Conservation (phyloP, 2,797 vertebrate genomes). For the Merluccius polli region DNA sequence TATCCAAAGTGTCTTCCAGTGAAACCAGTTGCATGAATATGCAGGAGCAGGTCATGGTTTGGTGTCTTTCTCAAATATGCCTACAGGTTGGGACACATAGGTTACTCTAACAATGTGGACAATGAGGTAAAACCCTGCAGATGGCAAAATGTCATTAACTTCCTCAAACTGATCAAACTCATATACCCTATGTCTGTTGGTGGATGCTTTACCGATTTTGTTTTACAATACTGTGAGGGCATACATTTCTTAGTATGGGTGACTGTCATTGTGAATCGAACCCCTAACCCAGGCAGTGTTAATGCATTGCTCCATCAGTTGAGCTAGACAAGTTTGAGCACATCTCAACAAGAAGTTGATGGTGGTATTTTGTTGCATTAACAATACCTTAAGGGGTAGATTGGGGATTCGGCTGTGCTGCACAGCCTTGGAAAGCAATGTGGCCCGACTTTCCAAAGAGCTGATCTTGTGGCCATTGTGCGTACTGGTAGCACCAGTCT, state of each 20-base stretch:
- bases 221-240: too few relatives aligned
- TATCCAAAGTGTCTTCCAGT: too few relatives aligned
- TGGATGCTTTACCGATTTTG: background rate
- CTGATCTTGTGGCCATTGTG: background rate
- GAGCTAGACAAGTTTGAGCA: background rate
- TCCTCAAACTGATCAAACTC: background rate
- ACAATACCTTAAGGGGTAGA: background rate
- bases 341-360: background rate
- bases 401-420: too few relatives aligned
- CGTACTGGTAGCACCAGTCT: background rate
- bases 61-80: too few relatives aligned
- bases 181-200: background rate
- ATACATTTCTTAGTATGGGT: too few relatives aligned
- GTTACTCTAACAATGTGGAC: too few relatives aligned
- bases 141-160: background rate
- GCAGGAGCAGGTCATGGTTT: too few relatives aligned
- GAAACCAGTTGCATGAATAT: too few relatives aligned
- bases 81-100: too few relatives aligned
- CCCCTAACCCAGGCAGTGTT: background rate
- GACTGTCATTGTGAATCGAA: background rate
- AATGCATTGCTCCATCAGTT: background rate
- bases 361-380: background rate
- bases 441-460: too few relatives aligned
- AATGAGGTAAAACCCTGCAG: too few relatives aligned
- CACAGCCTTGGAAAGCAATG: too few relatives aligned